phyloP scores from a whole-genome alignment of 2,797 vertebrate genomes.

The Botia almorhae region DNA sequence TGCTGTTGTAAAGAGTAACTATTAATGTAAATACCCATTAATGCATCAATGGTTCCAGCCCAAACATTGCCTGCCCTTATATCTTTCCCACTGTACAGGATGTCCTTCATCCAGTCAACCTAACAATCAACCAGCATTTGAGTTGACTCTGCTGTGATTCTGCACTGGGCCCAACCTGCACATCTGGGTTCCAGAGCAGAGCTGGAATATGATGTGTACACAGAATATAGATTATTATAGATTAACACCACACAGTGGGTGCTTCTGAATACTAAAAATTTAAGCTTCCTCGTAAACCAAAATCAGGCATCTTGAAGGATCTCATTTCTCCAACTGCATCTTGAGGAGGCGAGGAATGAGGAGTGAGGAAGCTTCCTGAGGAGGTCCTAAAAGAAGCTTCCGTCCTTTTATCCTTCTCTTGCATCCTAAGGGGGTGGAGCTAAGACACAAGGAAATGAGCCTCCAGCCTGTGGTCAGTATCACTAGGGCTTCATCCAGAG shows the following conservation, averaged over 20 bases:
- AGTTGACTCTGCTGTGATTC: conserved; percentile 53
- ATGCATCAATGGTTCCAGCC: not conserved
- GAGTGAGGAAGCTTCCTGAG: no score
- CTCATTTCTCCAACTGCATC: no score
- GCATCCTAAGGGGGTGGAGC: no score
- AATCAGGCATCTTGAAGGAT: not conserved
- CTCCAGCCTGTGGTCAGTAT: conserved; percentile 33
- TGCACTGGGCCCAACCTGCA: conserved; percentile 68
- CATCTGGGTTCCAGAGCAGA: conserved; percentile 67
- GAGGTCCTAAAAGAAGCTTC: no score
- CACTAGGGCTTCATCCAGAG: conserved; percentile 58
- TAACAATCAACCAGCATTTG: conserved; percentile 43
- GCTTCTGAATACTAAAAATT: conserved; percentile 55
- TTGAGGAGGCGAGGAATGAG: no score
- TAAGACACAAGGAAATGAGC: no score
- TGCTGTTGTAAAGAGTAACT: no score
- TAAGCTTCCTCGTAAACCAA: conserved; percentile 32
- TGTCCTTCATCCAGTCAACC: conserved; percentile 70
- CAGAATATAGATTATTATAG: conserved; percentile 43
- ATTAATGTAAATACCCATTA: no score
- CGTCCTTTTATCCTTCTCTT: no score
- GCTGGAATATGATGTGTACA: conserved; percentile 64
- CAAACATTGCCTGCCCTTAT: not conserved
- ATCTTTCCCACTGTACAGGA: conserved; percentile 57
- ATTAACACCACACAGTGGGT: not conserved